These are phyloP conservation scores for Alectoris magna DNA, from an alignment of 2,797 vertebrate species.

Conservation along the genomic window DNA sequence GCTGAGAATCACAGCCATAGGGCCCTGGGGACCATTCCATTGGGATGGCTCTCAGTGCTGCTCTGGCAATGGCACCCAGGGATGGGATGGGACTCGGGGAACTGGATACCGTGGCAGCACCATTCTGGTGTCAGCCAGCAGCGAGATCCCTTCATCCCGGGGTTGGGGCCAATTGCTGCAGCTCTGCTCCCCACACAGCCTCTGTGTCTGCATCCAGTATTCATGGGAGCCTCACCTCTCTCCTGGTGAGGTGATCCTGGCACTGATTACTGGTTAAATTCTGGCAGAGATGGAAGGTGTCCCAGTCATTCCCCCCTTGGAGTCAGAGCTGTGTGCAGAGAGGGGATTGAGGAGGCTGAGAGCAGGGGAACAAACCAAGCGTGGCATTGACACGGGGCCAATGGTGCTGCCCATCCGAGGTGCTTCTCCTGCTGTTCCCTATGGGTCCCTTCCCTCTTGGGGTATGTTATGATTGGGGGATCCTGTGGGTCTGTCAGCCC, in stretches of 20 bases:
- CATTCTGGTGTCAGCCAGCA: not conserved
- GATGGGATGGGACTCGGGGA: too few relatives aligned
- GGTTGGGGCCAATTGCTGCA: too few relatives aligned
- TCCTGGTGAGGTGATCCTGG: not conserved
- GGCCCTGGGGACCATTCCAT: not conserved
- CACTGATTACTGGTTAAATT: not conserved
- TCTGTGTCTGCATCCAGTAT: not conserved
- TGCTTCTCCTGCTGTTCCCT: not conserved
- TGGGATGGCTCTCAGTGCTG: too few relatives aligned
- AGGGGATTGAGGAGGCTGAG: not conserved
- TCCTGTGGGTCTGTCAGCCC: not conserved
- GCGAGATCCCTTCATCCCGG: not conserved
- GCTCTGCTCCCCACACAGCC: not conserved
- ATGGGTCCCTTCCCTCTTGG: too few relatives aligned
- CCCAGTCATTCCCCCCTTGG: not conserved
- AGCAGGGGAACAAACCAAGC: not conserved
- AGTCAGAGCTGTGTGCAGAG: not conserved
- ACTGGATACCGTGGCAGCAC: too few relatives aligned
- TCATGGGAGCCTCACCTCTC: not conserved
- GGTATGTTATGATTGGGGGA: too few relatives aligned
- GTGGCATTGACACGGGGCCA: not conserved
- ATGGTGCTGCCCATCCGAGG: not conserved
- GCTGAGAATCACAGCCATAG: too few relatives aligned
- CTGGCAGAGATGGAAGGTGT: not conserved
- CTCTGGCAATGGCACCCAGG: too few relatives aligned